phyloP scores from a whole-genome alignment of 2,888 invertebrate species.

The Cyclophora punctaria region DNA sequence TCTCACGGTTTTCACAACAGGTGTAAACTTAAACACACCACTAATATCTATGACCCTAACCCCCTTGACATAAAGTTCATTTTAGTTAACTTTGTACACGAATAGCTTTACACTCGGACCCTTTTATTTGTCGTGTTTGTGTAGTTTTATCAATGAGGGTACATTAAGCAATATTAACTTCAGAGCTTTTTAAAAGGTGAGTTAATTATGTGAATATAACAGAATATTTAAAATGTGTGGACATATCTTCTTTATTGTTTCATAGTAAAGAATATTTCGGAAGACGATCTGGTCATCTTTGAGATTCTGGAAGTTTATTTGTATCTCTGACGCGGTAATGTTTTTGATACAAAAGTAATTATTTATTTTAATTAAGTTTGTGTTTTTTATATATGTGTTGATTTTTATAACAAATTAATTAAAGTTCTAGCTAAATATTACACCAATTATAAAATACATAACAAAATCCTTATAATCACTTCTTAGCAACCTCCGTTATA shows the following conservation, averaged over 20 bases:
- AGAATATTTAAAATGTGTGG: no score
- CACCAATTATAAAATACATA: not conserved
- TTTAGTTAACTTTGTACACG: not conserved
- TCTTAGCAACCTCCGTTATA: not conserved
- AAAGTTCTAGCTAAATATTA: no score
- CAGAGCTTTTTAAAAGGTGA: not conserved
- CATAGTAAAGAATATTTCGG: no score
- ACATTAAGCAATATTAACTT: no score
- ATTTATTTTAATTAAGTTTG: not conserved
- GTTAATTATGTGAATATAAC: not conserved
- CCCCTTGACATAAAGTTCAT: not conserved
- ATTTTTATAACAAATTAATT: no score
- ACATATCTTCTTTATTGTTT: no score
- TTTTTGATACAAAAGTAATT: not conserved
- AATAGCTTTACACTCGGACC: not conserved
- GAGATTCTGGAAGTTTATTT: no score
- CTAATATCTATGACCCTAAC: slow-evolving; percentile 2
- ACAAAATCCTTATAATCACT: not conserved
- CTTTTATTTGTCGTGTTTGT: not conserved
- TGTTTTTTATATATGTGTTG: no score
- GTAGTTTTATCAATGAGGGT: not conserved
- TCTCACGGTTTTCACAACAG: slow-evolving; percentile 7
- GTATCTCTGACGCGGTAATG: not conserved
- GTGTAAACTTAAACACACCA: not conserved
- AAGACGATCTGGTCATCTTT: no score